Evolutionary conservation across 2,113 vertebrate genomes (phyloP).

Genomic region (Stigmatopora nigra): DNA sequence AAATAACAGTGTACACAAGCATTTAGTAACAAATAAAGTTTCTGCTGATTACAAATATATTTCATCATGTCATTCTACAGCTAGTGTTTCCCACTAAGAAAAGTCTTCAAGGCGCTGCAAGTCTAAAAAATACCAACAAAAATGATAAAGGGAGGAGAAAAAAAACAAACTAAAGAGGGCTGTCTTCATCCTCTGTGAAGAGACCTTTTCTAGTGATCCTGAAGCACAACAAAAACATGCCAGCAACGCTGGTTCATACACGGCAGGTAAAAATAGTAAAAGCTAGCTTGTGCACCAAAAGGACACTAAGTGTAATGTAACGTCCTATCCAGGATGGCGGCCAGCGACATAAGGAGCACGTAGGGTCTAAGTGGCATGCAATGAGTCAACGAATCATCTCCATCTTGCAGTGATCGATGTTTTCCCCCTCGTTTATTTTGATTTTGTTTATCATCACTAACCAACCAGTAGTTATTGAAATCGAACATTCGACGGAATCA

Average conservation of each 20-base stretch:
- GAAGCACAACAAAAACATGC: constrained; percentile 9
- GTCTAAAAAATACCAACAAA: constrained; percentile 81
- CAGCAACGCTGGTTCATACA: neutral
- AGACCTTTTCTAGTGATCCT: constrained; percentile 88
- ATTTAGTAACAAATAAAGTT: constrained; percentile 84
- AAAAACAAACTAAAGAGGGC: constrained; percentile 65
- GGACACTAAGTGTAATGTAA: too few species aligned
- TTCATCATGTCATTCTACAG: constrained; percentile 90
- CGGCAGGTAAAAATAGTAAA: neutral
- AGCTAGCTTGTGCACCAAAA: too few species aligned
- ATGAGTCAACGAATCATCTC: too few species aligned
- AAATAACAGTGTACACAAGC: constrained; percentile 79
- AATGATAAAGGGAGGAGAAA: constrained; percentile 61
- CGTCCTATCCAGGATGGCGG: too few species aligned
- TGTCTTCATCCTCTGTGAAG: constrained; percentile 74
- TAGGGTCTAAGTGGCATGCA: too few species aligned
- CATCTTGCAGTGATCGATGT: too few species aligned
- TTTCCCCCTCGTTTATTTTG: too few species aligned
- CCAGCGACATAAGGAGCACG: too few species aligned
- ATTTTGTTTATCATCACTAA: too few species aligned
- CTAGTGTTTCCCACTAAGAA: constrained; percentile 98
- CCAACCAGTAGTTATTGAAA: too few species aligned
- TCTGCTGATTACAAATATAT: constrained; percentile 83
- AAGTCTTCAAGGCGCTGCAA: constrained; percentile 93
- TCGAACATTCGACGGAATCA: too few species aligned